Base-by-base conservation (phyloP, 2,888 invertebrate species). In the Metalampra italica region DNA sequence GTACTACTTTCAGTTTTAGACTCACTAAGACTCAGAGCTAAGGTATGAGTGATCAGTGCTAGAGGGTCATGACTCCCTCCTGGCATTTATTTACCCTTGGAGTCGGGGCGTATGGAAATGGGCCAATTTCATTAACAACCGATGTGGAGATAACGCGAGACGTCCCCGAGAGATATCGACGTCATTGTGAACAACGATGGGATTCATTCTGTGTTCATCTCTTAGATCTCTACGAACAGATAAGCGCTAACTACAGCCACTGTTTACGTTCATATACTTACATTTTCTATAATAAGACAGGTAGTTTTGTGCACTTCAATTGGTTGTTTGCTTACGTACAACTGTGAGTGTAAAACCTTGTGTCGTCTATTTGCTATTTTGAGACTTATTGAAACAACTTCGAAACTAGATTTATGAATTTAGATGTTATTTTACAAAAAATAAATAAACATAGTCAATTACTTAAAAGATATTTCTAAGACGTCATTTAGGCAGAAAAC, bases 71-170 rank as follows among this genome's bases (percentile, higher is more conserved):
- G 22, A 22, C 22, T 5, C 22, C 22, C 22, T 22, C 22, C 22
- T 22, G 5, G 22, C 22, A 22, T 22, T 22, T 22, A 22, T 2
- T 22, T 22, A 22, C 22, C 22, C 22, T 22, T 22, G 22, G 22
- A 22, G 22, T 7, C 36, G 36, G 7, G n/a, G 7, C 36, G 57
- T 71, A 76, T 73, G 75, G 66, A 70, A 75, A 78, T 75, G 63
- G 62, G 60, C 64, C 65, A 67, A 75, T 77, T 76, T 74, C 64
- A 73, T 72, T 73, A 75, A 71, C 72, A 64, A 67, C 63, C 62
- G 73, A 77, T 76, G 53, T 46, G 29, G 51, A 69, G 75, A 75
- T 73, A 75, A 68, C 62, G 56, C 53, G 46, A 12, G 53, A 53
- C 66, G 57, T 62, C 60, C 56, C 53, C 46, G 49, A 61, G 63